phyloP scores from a whole-genome alignment of 1,140 invertebrate genomes.

The Drosophila repleta region DNA sequence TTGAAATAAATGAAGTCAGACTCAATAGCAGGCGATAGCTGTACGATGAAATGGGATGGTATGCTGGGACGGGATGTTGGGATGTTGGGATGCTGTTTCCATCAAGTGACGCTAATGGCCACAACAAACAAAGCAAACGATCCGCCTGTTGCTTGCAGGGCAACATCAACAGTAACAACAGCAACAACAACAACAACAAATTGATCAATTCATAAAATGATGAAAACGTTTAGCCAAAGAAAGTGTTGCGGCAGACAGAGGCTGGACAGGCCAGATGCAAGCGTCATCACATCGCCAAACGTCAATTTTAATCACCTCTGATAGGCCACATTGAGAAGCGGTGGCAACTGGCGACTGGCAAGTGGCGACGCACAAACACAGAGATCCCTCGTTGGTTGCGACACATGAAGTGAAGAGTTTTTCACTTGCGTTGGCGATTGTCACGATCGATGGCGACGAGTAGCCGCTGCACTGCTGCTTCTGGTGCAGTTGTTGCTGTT shows the following conservation, averaged over 20 bases:
- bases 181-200: slow-evolving; percentile 61
- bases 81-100: slow-evolving; percentile 27
- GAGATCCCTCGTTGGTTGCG: slow-evolving; percentile 31
- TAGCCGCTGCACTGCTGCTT: slow-evolving; percentile 38
- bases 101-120: slow-evolving; percentile 80
- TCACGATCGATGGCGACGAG: slow-evolving; percentile 74
- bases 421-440: slow-evolving; percentile 81
- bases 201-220: slow-evolving; percentile 81
- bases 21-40: slow-evolving; percentile 6
- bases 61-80: not conserved
- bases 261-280: slow-evolving; percentile 17
- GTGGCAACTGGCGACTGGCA: slow-evolving; percentile 10
- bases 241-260: slow-evolving; percentile 55
- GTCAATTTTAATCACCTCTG: slow-evolving; percentile 77
- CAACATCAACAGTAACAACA: slow-evolving; percentile 33
- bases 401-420: slow-evolving; percentile 82
- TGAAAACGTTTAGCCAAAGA: slow-evolving; percentile 78
- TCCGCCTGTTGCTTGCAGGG: slow-evolving; percentile 62
- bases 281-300: slow-evolving; percentile 71
- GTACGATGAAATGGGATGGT: no score
- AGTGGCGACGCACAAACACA: slow-evolving; percentile 18
- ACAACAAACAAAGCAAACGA: slow-evolving; percentile 80
- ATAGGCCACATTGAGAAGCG: slow-evolving; percentile 40
- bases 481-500: no score
- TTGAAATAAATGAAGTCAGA: slow-evolving; percentile 74